Evolutionary conservation across 53 echinoderm and acorn worm genomes (phyloP).

Genomic region (Mesocentrotus franciscanus): DNA sequence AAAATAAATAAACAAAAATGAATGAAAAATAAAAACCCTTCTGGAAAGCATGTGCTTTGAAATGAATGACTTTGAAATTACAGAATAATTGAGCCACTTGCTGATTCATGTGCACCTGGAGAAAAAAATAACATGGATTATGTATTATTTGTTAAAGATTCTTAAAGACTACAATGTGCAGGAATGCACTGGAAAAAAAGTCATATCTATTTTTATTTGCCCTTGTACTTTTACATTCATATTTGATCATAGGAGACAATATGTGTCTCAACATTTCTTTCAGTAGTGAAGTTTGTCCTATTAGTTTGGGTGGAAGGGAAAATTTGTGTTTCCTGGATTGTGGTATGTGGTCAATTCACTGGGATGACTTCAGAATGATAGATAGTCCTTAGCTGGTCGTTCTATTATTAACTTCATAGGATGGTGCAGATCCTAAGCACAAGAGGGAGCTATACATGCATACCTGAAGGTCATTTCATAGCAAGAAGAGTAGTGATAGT

Average conservation of each 20-base stretch:
- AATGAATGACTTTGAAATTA: no score
- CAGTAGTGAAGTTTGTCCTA: not conserved
- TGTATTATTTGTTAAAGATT: not conserved
- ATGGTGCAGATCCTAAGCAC: not conserved
- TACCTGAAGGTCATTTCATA: no score
- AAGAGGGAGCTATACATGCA: not conserved
- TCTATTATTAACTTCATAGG: not conserved
- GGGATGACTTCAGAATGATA: not conserved
- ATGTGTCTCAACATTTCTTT: not conserved
- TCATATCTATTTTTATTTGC: not conserved
- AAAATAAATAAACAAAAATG: no score
- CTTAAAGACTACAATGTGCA: not conserved
- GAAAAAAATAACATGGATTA: not conserved
- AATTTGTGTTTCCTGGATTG: constrained; percentile 6
- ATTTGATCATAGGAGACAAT: not conserved
- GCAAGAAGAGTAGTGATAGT: no score
- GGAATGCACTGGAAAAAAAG: not conserved
- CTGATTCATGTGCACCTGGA: not conserved
- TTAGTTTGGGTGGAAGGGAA: not conserved
- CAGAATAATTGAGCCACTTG: not conserved
- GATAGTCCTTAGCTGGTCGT: not conserved
- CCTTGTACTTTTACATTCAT: not conserved
- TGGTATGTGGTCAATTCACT: not conserved
- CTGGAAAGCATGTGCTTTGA: no score
- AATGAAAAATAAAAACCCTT: no score